phyloP scores from a whole-genome alignment of 2,113 vertebrate genomes.

The Mastomys coucha region DNA sequence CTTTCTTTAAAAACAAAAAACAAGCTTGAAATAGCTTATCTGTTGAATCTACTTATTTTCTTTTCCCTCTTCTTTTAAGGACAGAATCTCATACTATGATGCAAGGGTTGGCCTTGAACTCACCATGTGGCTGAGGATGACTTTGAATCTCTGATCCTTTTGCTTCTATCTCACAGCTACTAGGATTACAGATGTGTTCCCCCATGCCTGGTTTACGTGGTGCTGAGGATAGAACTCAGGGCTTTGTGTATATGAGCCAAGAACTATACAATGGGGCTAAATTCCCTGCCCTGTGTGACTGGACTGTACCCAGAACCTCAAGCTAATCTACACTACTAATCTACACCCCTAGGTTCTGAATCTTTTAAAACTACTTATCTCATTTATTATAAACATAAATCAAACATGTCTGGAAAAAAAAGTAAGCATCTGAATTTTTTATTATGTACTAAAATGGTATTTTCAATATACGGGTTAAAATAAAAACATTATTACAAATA shows the following conservation, averaged over 20 bases:
- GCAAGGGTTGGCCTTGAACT: background rate
- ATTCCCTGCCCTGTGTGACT: background rate
- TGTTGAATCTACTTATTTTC: background rate
- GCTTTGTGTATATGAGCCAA: background rate
- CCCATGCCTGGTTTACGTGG: background rate
- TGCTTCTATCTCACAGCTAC: background rate
- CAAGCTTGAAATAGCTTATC: background rate
- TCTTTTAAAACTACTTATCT: background rate
- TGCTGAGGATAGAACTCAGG: background rate
- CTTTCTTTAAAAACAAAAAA: background rate
- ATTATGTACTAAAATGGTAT: background rate
- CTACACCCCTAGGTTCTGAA: background rate
- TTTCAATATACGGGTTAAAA: slow-evolving; percentile 9
- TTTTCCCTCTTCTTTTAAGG: background rate
- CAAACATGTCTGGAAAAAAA: background rate
- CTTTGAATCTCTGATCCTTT: background rate
- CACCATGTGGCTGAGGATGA: background rate
- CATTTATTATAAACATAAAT: background rate
- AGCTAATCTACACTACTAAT: background rate
- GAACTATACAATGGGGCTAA: background rate
- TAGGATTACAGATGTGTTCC: background rate
- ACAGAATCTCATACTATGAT: background rate
- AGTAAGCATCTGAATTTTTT: background rate
- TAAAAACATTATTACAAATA: slow-evolving; percentile 18
- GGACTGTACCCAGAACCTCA: background rate